A percentile compares a stretch with the other conserved stretches of the same genome.
These are phyloP conservation scores for Bufotes viridis DNA, from an alignment of 2,797 vertebrate species.

Conservation along the genomic window DNA sequence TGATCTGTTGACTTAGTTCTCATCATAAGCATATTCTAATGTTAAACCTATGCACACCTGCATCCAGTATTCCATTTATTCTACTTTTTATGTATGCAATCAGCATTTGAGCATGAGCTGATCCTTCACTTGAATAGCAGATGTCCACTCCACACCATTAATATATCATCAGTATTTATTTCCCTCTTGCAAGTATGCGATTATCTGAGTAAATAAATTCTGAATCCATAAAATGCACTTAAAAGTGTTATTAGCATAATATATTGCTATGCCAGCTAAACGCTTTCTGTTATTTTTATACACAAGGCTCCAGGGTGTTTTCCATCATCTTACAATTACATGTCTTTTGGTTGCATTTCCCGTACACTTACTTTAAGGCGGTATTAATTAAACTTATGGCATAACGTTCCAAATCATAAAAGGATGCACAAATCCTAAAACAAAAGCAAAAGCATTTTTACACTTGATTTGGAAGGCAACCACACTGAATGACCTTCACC, in stretches of 20 bases:
- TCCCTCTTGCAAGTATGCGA: not conserved
- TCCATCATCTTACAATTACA: not conserved
- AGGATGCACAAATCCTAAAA: not conserved
- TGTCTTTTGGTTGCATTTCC: not conserved
- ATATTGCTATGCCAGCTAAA: not conserved
- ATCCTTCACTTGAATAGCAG: not conserved
- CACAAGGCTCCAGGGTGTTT: not conserved
- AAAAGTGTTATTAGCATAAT: slow-evolving; percentile 21
- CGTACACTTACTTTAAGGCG: not conserved
- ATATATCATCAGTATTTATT: slow-evolving; percentile 22
- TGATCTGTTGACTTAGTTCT: not conserved
- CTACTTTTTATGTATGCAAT: not conserved
- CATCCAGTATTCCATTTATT: not conserved
- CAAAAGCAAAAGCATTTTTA: not conserved
- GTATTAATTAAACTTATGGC: not conserved
- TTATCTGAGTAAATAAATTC: slow-evolving; percentile 11
- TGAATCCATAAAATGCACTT: slow-evolving; percentile 36
- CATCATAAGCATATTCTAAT: not conserved
- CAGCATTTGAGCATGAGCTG: not conserved
- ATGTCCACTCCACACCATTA: slow-evolving; percentile 4
- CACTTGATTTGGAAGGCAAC: not conserved
- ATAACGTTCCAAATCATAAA: not conserved
- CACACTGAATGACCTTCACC: no score
- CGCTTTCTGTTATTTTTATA: not conserved
- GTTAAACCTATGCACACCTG: slow-evolving; percentile 8